phyloP scores from a whole-genome alignment of 2,113 vertebrate genomes.

The Corythornis cristatus region DNA sequence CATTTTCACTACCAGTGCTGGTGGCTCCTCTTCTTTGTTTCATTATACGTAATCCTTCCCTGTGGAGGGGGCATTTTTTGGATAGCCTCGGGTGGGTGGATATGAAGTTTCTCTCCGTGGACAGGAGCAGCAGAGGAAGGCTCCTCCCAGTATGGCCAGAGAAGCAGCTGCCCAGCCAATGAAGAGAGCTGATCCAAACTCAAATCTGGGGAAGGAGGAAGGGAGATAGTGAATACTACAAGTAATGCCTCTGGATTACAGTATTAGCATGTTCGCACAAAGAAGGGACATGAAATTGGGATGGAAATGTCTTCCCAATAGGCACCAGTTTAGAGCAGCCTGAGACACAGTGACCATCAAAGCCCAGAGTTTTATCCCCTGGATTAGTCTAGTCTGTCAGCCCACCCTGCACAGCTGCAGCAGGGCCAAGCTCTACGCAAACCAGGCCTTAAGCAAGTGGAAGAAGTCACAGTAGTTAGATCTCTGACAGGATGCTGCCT shows the following conservation, averaged over 20 bases:
- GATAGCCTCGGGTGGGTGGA: conserved; percentile 74
- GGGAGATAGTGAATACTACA: neutral
- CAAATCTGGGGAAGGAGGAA: conserved; percentile 73
- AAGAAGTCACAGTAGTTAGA: neutral
- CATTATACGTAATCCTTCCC: conserved; percentile 89
- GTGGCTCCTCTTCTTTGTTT: neutral
- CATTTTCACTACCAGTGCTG: conserved; percentile 2
- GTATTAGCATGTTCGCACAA: neutral
- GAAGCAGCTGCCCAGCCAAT: conserved; percentile 87
- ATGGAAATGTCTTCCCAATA: neutral
- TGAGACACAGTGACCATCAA: neutral
- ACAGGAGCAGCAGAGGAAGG: conserved; percentile 84
- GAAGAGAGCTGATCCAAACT: conserved; percentile 90
- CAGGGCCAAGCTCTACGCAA: neutral
- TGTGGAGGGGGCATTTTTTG: conserved; percentile 70
- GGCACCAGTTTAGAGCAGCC: neutral
- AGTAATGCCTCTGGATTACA: neutral
- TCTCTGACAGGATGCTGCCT: neutral
- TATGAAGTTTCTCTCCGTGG: conserved; percentile 72
- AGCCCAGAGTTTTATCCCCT: neutral
- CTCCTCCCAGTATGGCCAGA: conserved; percentile 83
- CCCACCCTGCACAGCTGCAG: neutral
- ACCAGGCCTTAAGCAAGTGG: neutral
- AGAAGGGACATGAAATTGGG: neutral
- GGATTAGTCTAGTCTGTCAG: neutral